Evolutionary conservation across 2,797 vertebrate species (phyloP).

Genomic region (Limnodromus scolopaceus): DNA sequence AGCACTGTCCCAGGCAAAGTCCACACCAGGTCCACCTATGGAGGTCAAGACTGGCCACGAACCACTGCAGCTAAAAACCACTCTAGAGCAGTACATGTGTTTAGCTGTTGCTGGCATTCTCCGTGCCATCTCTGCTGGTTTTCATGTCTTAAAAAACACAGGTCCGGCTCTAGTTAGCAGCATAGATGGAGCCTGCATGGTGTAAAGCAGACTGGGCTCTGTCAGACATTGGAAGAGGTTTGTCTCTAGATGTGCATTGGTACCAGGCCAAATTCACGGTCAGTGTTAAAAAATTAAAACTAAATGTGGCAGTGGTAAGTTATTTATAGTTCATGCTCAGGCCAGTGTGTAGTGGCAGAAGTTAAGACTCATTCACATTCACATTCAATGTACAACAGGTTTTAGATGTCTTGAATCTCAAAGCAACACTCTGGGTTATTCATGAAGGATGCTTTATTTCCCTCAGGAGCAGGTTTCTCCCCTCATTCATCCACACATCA

Average conservation of each 20-base stretch:
- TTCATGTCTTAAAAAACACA: background rate
- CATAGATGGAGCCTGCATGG: background rate
- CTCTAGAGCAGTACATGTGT: fast-evolving
- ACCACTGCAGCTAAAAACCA: background rate
- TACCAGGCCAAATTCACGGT: background rate
- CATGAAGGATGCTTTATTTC: background rate
- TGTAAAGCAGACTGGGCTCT: background rate
- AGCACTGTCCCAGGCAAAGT: background rate
- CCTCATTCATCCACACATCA: background rate
- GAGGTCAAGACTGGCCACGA: background rate
- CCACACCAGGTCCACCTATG: background rate
- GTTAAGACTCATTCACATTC: background rate
- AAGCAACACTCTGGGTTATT: background rate
- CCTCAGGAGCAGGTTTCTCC: background rate
- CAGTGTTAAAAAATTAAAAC: background rate
- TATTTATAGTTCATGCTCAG: background rate
- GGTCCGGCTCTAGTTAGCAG: background rate
- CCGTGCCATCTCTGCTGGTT: background rate
- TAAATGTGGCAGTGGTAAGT: background rate
- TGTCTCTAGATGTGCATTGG: background rate
- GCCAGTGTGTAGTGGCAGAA: background rate
- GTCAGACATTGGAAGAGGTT: background rate
- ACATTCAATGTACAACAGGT: background rate
- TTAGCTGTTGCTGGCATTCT: background rate
- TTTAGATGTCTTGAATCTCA: background rate